A percentile compares a stretch with the other conserved stretches of the same genome.
phyloP scores from a whole-genome alignment of 2,888 invertebrate genomes.

The Gymnosoma rotundatum region DNA sequence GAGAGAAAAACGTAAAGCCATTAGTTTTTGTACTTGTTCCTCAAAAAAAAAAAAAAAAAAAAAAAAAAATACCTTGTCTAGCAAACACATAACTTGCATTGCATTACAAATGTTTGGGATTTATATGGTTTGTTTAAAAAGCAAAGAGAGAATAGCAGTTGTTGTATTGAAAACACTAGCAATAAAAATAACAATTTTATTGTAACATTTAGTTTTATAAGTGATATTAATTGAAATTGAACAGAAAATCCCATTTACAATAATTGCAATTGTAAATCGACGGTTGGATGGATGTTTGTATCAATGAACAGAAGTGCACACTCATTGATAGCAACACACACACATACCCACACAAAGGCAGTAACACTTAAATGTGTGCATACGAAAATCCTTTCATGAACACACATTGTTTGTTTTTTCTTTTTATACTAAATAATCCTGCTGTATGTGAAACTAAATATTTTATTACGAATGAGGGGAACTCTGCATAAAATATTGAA shows the following conservation, averaged over 20 bases:
- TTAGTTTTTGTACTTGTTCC: conserved; percentile 16
- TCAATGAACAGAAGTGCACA: background rate
- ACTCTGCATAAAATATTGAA: conserved; percentile 13
- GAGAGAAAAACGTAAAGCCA: conserved; percentile 23
- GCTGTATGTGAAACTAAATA: conserved; percentile 16
- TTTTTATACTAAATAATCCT: conserved; percentile 11
- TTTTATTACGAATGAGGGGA: background rate
- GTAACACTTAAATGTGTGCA: background rate
- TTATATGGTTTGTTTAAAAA: background rate
- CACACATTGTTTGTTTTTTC: background rate
- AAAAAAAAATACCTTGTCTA: background rate
- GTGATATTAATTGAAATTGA: conserved; percentile 70
- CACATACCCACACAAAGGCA: background rate
- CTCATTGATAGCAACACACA: background rate
- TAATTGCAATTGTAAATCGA: conserved; percentile 63
- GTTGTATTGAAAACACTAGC: background rate
- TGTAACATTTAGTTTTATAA: conserved; percentile 60
- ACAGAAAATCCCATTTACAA: conserved; percentile 67
- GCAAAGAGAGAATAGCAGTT: background rate
- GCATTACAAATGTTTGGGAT: background rate
- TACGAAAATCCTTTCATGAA: conserved; percentile 8
- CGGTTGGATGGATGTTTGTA: conserved; percentile 22
- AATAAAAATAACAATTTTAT: conserved; percentile 20
- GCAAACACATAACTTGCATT: background rate
- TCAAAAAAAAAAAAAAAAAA: too few species aligned